Evolutionary conservation across 2,888 invertebrate genomes (phyloP).

Genomic region (Linyphia triangularis): DNA sequence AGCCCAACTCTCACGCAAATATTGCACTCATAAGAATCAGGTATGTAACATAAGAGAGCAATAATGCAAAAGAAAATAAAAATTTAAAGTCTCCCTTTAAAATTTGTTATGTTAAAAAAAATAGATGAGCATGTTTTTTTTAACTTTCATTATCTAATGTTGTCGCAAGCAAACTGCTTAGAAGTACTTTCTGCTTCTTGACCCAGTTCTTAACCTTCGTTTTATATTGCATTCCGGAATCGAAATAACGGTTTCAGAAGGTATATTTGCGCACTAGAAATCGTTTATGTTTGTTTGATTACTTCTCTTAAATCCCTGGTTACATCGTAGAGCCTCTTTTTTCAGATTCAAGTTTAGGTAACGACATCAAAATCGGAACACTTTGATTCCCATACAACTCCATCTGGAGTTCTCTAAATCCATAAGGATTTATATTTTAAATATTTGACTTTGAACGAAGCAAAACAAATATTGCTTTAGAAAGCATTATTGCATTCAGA

Average conservation of each 20-base stretch:
- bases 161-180: too few species aligned
- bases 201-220: neutral
- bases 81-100: too few species aligned
- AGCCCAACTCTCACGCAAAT: too few species aligned
- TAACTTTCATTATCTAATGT: neutral
- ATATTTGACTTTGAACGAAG: neutral
- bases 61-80: too few species aligned
- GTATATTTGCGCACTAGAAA: neutral
- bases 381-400: neutral
- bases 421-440: neutral
- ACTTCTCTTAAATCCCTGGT: neutral
- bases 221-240: neutral
- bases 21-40: too few species aligned
- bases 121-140: neutral
- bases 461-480: too few species aligned
- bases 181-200: neutral
- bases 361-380: neutral
- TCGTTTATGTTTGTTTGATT: neutral
- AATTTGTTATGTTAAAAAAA: too few species aligned
- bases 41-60: too few species aligned
- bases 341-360: neutral
- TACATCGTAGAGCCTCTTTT: neutral
- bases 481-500: too few species aligned
- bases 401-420: neutral
- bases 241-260: neutral